Evolutionary conservation across 2,888 invertebrate genomes (phyloP).

Genomic region (Sarcophaga rosellei): DNA sequence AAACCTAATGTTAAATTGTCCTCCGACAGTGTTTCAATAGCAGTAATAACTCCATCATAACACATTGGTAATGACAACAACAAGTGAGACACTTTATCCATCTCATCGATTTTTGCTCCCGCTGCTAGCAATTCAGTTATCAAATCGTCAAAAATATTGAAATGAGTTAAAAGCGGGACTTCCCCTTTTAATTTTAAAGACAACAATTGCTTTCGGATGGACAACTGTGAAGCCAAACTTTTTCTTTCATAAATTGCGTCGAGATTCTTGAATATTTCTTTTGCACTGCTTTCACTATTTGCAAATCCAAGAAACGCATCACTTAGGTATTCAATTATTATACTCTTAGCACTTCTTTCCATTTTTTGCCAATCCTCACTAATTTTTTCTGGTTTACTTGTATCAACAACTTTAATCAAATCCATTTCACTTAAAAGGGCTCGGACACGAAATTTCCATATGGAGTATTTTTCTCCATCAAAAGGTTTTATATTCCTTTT

Average conservation of each 20-base stretch:
- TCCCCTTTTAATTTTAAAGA: constrained; percentile 57
- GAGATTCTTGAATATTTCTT: constrained; percentile 60
- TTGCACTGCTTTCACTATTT: background rate
- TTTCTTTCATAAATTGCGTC: constrained; percentile 61
- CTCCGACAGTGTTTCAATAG: constrained; percentile 57
- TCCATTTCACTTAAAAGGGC: too few relatives aligned
- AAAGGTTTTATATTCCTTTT: too few relatives aligned
- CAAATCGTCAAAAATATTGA: constrained; percentile 65
- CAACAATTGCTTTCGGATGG: constrained; percentile 56
- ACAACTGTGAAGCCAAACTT: constrained; percentile 64
- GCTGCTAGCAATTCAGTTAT: constrained; percentile 51
- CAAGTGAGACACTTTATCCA: constrained; percentile 59
- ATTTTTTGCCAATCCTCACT: too few relatives aligned
- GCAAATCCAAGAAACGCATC: too few relatives aligned
- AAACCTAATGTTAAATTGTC: constrained; percentile 52
- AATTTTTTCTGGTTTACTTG: too few relatives aligned
- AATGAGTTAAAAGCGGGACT: constrained; percentile 56
- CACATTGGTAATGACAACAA: constrained; percentile 53
- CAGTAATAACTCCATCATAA: constrained; percentile 60
- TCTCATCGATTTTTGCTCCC: constrained; percentile 21
- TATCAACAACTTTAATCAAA: too few relatives aligned
- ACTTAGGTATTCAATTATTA: too few relatives aligned
- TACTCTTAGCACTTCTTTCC: too few relatives aligned
- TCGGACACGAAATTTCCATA: too few relatives aligned
- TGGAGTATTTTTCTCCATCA: too few relatives aligned